Evolutionary conservation across 2,888 invertebrate genomes (phyloP).

Genomic region (Acleris literana): DNA sequence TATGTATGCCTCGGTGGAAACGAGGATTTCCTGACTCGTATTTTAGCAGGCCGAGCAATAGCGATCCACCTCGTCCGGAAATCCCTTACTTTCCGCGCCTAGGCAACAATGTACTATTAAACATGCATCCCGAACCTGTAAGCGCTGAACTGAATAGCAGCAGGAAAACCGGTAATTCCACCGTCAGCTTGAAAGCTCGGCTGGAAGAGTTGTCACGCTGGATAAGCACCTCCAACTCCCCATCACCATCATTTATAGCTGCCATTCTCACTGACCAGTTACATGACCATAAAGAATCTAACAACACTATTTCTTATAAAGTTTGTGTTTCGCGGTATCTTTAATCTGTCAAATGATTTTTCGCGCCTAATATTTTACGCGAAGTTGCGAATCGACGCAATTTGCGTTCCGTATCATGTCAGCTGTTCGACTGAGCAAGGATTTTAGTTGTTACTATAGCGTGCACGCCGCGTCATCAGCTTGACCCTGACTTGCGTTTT

Average conservation of each 20-base stretch:
- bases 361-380: not conserved
- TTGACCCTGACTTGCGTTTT: conserved; percentile 14
- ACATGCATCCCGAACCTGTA: conserved; percentile 19
- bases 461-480: not conserved
- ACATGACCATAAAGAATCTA: not conserved
- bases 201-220: not conserved
- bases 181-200: conserved; percentile 17
- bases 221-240: conserved; percentile 18
- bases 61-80: too few relatives aligned
- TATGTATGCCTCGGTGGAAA: too few relatives aligned
- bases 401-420: not conserved
- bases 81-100: too few relatives aligned
- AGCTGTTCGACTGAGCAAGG: conserved; percentile 14
- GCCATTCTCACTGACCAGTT: conserved; percentile 17
- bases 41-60: too few relatives aligned
- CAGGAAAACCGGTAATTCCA: conserved; percentile 35
- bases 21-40: too few relatives aligned
- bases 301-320: not conserved
- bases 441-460: conserved; percentile 2
- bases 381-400: not conserved
- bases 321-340: not conserved
- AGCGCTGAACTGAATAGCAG: conserved; percentile 34
- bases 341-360: not conserved
- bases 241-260: not conserved
- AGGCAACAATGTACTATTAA: too few relatives aligned